Conservation (phyloP, 2,113 vertebrate genomes). For the Tursiops truncatus region DNA sequence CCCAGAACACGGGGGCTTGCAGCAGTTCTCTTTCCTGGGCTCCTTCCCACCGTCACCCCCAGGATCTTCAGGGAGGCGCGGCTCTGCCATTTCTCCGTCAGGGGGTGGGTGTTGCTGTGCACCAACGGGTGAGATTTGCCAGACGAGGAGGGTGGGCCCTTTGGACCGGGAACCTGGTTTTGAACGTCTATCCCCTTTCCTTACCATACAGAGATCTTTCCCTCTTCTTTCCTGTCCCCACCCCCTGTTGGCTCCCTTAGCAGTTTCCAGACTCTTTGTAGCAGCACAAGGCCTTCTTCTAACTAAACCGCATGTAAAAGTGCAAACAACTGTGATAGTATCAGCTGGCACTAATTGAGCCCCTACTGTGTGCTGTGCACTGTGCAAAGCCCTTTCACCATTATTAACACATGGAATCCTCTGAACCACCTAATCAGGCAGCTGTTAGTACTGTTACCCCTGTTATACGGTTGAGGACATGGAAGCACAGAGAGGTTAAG, state of each 20-base stretch:
- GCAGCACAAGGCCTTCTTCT: not conserved
- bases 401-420: no score
- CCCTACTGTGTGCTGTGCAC: not conserved
- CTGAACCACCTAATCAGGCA: rapidly evolving
- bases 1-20: slow-evolving; percentile 53
- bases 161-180: not conserved
- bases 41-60: not conserved
- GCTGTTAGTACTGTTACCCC: not conserved
- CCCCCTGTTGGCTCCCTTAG: not conserved
- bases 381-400: not conserved
- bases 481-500: not conserved
- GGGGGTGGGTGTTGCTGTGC: slow-evolving; percentile 59
- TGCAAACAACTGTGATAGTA: rapidly evolving
- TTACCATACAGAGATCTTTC: not conserved
- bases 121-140: slow-evolving; percentile 32
- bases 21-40: slow-evolving; percentile 55
- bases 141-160: not conserved
- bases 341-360: rapidly evolving
- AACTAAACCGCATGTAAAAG: not conserved
- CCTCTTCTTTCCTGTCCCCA: not conserved
- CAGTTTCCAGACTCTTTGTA: not conserved
- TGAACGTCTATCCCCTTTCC: not conserved
- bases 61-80: slow-evolving; percentile 55
- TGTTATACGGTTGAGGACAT: not conserved
- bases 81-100: not conserved